Conservation (phyloP, 2,797 vertebrate genomes). For the Malurus splendens region DNA sequence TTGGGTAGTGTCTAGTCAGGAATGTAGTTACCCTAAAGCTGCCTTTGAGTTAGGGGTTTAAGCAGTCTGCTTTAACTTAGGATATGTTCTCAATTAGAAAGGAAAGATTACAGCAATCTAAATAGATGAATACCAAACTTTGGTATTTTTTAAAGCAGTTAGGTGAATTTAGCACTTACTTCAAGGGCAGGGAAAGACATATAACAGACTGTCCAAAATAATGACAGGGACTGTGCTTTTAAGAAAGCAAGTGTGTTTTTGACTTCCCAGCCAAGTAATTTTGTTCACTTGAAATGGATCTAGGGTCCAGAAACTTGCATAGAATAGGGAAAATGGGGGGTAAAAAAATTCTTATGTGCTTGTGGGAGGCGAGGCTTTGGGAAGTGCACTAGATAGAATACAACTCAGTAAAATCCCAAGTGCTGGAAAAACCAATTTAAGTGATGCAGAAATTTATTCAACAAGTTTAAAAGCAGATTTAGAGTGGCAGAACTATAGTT, state of each 20-base stretch:
- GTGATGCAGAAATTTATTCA: neutral
- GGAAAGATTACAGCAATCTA: neutral
- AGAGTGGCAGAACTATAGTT: neutral
- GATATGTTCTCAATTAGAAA: neutral
- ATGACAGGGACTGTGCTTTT: neutral
- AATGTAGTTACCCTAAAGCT: neutral
- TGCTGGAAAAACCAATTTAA: neutral
- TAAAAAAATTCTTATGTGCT: accelerated
- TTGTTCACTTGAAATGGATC: neutral
- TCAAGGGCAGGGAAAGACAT: neutral
- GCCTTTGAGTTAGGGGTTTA: neutral
- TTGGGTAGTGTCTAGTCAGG: neutral
- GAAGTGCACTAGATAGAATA: neutral
- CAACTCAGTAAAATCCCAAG: neutral
- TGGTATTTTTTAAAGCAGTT: neutral
- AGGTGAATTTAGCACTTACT: neutral
- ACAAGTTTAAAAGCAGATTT: neutral
- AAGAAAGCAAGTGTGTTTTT: neutral
- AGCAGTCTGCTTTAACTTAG: neutral
- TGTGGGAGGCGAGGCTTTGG: neutral
- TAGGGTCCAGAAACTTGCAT: neutral
- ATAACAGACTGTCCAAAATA: neutral
- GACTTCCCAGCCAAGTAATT: neutral
- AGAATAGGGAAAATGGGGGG: neutral
- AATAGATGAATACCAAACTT: neutral